Evolutionary conservation across 2,797 vertebrate genomes (phyloP), one percentile per base, ranked within the genome.

Genomic region (Dendrocincla fuliginosa): DNA sequence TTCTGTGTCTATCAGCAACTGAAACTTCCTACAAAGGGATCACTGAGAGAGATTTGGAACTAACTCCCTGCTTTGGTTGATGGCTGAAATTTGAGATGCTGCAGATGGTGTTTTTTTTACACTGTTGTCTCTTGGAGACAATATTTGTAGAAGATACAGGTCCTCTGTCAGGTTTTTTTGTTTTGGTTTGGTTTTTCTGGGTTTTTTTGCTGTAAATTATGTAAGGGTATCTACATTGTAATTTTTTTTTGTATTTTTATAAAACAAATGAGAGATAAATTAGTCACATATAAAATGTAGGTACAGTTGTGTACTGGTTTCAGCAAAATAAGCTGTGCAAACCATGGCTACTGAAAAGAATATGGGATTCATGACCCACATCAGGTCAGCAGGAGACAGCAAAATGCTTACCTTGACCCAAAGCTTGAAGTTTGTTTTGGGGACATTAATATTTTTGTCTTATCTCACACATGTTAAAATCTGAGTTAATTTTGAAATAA

Each of bases 11-110:
- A 82, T 96, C 95, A 95, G 76, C 94, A 93, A 90, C 90, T 67
- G 77, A 90, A 84, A 56, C 60, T 70, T 86, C 88, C 84, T 88
- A 96, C 93, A 92, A 93, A 96, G 76, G 44, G 91, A 39, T 90
- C 91, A 84, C 92, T 94, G 92, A 93, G 70, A 84, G 82, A 86
- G 85, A 73, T 90, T 95, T 97, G 95, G 92, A 96, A 87, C 93
- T 91, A 91, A 70, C 74, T 95, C 82, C 46, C 67, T 84, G 42
- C 74, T 88, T 93, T 80, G 60, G 85, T 84, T 92, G 77, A 70
- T 83, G 90, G 96, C 55, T 88, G 87, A 91, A 93, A 96, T 91
- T 41, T 87, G 93, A 96, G 80, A 79, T 89, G 64, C 70, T 87
- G 56, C 95, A 94, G 95, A 94, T 96, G 87, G 4, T 3, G 41